Percentiles rank a stretch among this genome's conserved stretches.
Evolutionary conservation across 2,113 vertebrate genomes (phyloP).

Genomic region (Clinocottus analis): DNA sequence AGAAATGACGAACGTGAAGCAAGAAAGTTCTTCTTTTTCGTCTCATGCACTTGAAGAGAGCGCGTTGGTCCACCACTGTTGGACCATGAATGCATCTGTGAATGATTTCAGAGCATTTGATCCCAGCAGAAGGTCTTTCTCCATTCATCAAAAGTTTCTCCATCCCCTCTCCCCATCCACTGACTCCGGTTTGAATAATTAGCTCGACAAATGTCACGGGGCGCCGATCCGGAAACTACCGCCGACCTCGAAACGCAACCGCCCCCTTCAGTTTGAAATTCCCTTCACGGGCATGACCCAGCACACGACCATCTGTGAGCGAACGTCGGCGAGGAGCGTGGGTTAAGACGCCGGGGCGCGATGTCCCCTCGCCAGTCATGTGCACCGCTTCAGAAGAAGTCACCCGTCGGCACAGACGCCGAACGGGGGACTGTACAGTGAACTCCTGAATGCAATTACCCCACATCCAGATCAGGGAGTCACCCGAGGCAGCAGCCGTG

Average conservation of each 20-base stretch:
- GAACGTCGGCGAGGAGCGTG: not conserved
- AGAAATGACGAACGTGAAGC: not conserved
- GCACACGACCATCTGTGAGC: not conserved
- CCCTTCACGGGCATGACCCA: not conserved
- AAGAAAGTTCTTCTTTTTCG: no score
- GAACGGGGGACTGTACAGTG: not conserved
- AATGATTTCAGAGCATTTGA: not conserved
- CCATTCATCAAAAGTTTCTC: not conserved
- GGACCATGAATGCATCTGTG: not conserved
- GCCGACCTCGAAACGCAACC: not conserved
- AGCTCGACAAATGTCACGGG: not conserved
- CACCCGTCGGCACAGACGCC: not conserved
- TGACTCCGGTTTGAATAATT: not conserved
- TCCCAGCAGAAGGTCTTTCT: not conserved
- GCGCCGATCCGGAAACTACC: not conserved
- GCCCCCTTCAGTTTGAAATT: not conserved
- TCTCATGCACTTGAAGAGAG: no score
- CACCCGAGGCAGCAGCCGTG: not conserved
- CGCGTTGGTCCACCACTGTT: no score
- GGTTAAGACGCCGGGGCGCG: not conserved
- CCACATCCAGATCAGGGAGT: constrained; percentile 28
- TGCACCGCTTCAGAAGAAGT: not conserved
- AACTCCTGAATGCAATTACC: constrained; percentile 33
- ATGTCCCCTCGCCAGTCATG: not conserved
- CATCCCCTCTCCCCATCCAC: not conserved